Evolutionary conservation across 2,797 vertebrate species (phyloP).

Genomic region (Cryptoprocta ferox): DNA sequence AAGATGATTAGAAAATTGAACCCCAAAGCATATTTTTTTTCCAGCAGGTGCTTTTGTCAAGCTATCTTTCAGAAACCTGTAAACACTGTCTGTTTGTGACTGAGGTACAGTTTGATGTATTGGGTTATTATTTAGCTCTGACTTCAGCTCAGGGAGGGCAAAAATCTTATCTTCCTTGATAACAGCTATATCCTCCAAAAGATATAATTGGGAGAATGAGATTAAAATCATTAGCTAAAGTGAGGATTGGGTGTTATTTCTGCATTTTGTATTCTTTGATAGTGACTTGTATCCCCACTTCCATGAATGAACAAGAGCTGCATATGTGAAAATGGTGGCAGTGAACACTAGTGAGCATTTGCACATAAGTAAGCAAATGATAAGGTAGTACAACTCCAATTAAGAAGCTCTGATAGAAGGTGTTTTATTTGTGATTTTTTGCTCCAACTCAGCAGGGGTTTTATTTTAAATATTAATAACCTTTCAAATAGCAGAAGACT

Average conservation of each 20-base stretch:
- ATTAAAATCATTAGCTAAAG: background rate
- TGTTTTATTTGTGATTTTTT: conserved; percentile 38
- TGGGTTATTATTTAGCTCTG: background rate
- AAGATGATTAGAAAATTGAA: conserved; percentile 76
- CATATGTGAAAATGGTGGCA: background rate
- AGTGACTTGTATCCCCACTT: background rate
- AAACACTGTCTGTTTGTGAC: background rate
- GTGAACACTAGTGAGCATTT: background rate
- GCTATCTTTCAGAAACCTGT: background rate
- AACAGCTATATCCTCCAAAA: background rate
- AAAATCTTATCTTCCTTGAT: background rate
- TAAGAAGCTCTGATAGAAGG: background rate
- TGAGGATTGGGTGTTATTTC: background rate
- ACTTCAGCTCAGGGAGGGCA: background rate
- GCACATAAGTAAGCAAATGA: background rate
- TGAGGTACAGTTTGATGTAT: background rate
- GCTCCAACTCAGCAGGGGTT: background rate
- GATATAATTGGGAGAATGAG: background rate
- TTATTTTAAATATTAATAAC: conserved; percentile 36
- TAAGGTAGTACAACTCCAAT: background rate
- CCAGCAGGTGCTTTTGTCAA: background rate
- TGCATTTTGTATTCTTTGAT: background rate
- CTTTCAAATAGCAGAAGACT: background rate
- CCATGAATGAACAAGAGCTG: background rate
- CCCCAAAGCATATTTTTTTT: conserved; percentile 46